Base-by-base conservation (phyloP, 2,888 invertebrate species). In the Agrilus mali region DNA sequence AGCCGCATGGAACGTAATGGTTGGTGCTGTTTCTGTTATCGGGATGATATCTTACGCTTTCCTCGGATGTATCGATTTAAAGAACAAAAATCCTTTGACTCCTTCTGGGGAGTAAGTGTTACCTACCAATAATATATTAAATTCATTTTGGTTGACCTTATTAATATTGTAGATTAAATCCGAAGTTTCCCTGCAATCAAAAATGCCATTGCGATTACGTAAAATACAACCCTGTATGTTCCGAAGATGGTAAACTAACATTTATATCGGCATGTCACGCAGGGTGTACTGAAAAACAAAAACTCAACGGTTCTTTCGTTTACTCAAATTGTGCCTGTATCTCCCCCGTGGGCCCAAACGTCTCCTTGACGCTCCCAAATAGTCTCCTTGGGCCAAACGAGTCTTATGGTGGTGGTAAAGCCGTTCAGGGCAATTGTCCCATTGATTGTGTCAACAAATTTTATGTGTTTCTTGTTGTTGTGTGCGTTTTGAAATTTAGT, bases 201-300 rank as follows among this genome's bases (percentile, higher is more conserved):
- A 68, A 72, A 46, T 85, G 84, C 57, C 66, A 74, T 47, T 85
- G 84, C 60, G 78, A 80, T 52, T 80, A 77, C 54, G 78, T 80
- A 16, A 77, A 79, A 48, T 85, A 82, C 57, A 79, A 82, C 40
- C 84, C 85, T 0, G 80, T 86, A 0, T 85, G 84, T 56, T 75
- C 78, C 4, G 71, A 74, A 48, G 74, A 76, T 47, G 73, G 74
- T 1, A 55, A 50, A 33, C 72, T 75, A 51, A 80, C 80, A 3
- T 86, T 77, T 58, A 86, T 85, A 53, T 85, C 84, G 0, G 80
- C 86, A 5, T 87, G 87, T 58, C 83, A 85, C 59, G 86, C 86
- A 15, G 86, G 87, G 5, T 86, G 86, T 58, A 72, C 64, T 40
- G 63, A 68, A 48, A 58, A 64, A 34, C 57, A 59, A 8, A 57